Percentiles rank a stretch among this genome's conserved stretches.
Evolutionary conservation across 2,888 invertebrate species (phyloP).

Genomic region (Phymatocera aterrima): DNA sequence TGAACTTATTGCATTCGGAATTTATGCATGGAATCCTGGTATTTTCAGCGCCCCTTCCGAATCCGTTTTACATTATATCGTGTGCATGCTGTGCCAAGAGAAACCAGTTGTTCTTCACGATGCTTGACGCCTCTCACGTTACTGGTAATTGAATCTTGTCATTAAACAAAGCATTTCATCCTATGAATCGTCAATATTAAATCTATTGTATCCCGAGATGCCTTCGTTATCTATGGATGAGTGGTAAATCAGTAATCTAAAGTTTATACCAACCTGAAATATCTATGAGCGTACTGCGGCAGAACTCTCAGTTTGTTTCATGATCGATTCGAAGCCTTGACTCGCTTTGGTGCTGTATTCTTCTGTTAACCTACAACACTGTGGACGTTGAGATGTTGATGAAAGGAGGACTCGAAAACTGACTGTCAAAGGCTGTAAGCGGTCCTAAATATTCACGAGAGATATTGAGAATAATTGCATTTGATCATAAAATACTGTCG

Average conservation of each 20-base stretch:
- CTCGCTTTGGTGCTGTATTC: not conserved
- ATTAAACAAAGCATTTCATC: not conserved
- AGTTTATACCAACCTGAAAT: not conserved
- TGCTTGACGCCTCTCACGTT: constrained; percentile 4
- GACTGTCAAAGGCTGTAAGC: constrained; percentile 7
- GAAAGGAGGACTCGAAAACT: constrained; percentile 23
- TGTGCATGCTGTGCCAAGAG: not conserved
- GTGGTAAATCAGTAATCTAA: not conserved
- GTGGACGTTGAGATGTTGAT: constrained; percentile 33
- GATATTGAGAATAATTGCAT: constrained; percentile 22
- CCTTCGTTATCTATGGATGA: constrained; percentile 3
- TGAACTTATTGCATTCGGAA: not conserved
- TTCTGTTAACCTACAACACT: not conserved
- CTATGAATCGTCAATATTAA: not conserved
- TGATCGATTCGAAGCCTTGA: not conserved
- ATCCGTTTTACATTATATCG: not conserved
- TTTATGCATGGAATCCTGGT: not conserved
- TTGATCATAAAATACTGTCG: not conserved
- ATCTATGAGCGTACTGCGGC: not conserved
- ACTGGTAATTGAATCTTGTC: not conserved
- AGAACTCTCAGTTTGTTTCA: not conserved
- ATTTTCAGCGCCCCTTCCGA: not conserved
- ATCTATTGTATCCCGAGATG: not conserved
- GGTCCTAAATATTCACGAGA: constrained; percentile 38
- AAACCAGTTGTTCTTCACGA: constrained; percentile 9